Base-by-base conservation (phyloP, 1,140 invertebrate species). In the Anthonomus grandis region DNA sequence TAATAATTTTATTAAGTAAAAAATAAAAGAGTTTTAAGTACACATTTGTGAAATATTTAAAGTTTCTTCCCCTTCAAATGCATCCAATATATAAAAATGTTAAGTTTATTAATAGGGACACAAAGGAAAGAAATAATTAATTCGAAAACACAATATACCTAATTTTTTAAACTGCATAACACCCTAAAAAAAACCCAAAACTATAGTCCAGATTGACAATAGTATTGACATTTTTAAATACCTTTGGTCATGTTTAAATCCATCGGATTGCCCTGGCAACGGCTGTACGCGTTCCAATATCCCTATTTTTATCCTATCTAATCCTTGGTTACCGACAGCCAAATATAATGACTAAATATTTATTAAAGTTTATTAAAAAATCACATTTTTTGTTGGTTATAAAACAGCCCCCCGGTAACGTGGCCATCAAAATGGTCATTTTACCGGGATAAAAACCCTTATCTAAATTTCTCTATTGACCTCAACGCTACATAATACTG, bases 141-240 rank as follows among this genome's bases (percentile, higher is more conserved):
- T n/a, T n/a, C n/a, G n/a, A n/a, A n/a, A n/a, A n/a, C n/a, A n/a
- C n/a, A n/a, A n/a, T n/a, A n/a, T n/a, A n/a, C n/a, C n/a, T n/a
- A n/a, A n/a, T n/a, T n/a, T n/a, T n/a, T n/a, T n/a, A n/a, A n/a
- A n/a, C n/a, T n/a, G n/a, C n/a, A n/a, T n/a, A n/a, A n/a, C n/a
- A n/a, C n/a, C n/a, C n/a, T n/a, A n/a, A n/a, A n/a, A 37, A 36
- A 50, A 17, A 53, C 37, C 36, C n/a, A 59, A 56, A 49, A 56
- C n/a, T 39, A 31, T 6, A 63, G 68, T 63, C 68, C 65, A 63
- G 70, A 73, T 73, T 73, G 71, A 73, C 71, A 72, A 56, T 66
- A 66, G 63, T 73, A 73, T 73, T 73, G 71, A 73, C 71, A 73
- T 73, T 64, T 59, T 65, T 63, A 65, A 59, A 65, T 69, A 70